Evolutionary conservation across 35 echinoderm and acorn worm genomes (phyloP).

Genomic region (Chiridota heheva): DNA sequence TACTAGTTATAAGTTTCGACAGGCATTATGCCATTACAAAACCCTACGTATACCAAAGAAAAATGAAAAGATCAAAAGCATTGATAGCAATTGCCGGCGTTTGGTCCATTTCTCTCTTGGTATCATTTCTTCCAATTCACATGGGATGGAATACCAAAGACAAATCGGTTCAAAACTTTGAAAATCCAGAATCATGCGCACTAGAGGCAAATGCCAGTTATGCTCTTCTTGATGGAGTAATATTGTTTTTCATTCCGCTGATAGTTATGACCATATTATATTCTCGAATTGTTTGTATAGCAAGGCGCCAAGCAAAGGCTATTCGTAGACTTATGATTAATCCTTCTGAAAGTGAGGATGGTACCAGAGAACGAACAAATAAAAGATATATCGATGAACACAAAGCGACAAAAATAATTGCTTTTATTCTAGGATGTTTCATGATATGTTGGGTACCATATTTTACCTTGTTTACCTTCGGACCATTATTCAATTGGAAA

Average conservation of each 20-base stretch:
- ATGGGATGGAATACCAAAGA: constrained; percentile 76
- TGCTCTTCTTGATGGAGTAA: constrained; percentile 80
- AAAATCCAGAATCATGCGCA: constrained; percentile 31
- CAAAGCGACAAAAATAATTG: constrained; percentile 82
- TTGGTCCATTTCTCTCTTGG: constrained; percentile 75
- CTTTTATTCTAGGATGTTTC: constrained; percentile 81
- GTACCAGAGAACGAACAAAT: constrained; percentile 25
- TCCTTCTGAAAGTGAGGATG: constrained; percentile 19
- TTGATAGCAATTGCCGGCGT: constrained; percentile 48
- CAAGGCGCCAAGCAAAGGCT: constrained; percentile 65
- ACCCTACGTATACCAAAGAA: constrained; percentile 73
- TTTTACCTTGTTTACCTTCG: constrained; percentile 85
- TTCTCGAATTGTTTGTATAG: constrained; percentile 68
- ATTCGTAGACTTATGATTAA: constrained; percentile 70
- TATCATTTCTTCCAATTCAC: constrained; percentile 85
- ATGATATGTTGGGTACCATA: constrained; percentile 96
- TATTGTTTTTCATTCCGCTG: constrained; percentile 83
- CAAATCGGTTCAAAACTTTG: constrained; percentile 54
- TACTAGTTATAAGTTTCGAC: constrained; percentile 83
- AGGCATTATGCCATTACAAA: constrained; percentile 79
- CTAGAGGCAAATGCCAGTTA: constrained; percentile 47
- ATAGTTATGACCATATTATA: constrained; percentile 75
- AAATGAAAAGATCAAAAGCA: constrained; percentile 71
- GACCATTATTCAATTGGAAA: constrained; percentile 12
- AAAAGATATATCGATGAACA: constrained; percentile 69